Percentiles rank a stretch among this genome's conserved stretches.
These are phyloP conservation scores for Rhadinocentrus ornatus DNA, from an alignment of 2,797 vertebrate species.

Conservation along the genomic window DNA sequence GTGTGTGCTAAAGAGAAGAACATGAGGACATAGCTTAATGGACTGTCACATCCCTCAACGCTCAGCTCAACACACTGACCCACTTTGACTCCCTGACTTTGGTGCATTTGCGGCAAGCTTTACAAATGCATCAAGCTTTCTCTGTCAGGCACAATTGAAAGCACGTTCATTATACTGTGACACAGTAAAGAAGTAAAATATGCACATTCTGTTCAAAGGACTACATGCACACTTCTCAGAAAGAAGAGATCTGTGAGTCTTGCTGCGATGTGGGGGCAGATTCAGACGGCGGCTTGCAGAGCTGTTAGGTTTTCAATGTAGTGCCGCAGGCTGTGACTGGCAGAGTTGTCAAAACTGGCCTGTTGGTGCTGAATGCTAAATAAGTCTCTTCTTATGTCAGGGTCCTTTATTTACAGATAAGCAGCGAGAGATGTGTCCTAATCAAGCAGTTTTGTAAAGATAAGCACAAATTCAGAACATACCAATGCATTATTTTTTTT, in stretches of 20 bases:
- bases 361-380: constrained; percentile 31
- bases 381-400: constrained; percentile 20
- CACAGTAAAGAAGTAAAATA: not conserved
- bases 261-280: constrained; percentile 22
- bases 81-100: constrained; percentile 67
- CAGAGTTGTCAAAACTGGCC: constrained; percentile 34
- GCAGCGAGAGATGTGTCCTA: constrained; percentile 12
- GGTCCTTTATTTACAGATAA: constrained; percentile 25
- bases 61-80: constrained; percentile 78
- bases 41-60: constrained; percentile 61
- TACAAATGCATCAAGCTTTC: constrained; percentile 38
- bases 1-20: constrained; percentile 30
- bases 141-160: constrained; percentile 25
- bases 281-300: constrained; percentile 36
- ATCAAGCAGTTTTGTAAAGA: constrained; percentile 16
- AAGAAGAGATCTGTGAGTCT: not conserved
- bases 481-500: too few species aligned
- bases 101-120: constrained; percentile 62
- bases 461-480: constrained; percentile 1
- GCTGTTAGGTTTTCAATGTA: constrained; percentile 35
- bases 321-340: constrained; percentile 29
- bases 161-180: constrained; percentile 12
- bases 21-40: constrained; percentile 48
- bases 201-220: not conserved
- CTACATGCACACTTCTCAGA: constrained; percentile 3